Evolutionary conservation across 2,888 invertebrate genomes (phyloP).

Genomic region (Oligia fasciuncula): DNA sequence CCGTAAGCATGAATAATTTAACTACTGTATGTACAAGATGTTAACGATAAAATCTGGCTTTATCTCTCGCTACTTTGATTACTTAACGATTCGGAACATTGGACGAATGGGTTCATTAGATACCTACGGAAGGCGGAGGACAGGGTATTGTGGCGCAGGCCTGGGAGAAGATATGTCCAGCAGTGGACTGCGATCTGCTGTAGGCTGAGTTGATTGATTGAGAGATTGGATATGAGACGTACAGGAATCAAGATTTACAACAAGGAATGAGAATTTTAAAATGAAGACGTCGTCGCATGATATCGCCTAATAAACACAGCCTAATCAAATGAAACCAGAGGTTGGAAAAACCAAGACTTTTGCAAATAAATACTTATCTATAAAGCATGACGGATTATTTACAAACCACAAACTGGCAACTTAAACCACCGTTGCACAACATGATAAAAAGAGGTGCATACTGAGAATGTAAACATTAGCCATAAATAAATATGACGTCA

Average conservation of each 20-base stretch:
- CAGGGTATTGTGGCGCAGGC: not conserved
- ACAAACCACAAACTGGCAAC: constrained; percentile 27
- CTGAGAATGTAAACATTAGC: not conserved
- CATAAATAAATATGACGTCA: constrained; percentile 13
- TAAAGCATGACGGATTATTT: constrained; percentile 34
- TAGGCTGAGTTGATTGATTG: not conserved
- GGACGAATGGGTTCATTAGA: not conserved
- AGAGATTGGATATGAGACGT: not conserved
- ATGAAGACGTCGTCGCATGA: not conserved
- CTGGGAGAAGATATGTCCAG: not conserved
- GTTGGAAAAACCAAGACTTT: not conserved
- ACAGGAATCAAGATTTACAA: not conserved
- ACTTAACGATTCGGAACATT: not conserved
- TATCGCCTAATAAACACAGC: not conserved
- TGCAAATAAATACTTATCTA: constrained; percentile 2
- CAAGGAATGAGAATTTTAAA: not conserved
- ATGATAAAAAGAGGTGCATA: constrained; percentile 21
- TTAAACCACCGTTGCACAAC: constrained; percentile 37
- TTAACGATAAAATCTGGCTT: constrained; percentile 18
- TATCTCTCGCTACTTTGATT: not conserved
- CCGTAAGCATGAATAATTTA: constrained; percentile 6
- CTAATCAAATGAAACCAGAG: not conserved
- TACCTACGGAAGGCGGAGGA: not conserved
- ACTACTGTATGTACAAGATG: not conserved
- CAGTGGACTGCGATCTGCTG: not conserved